These are phyloP conservation scores for Parnassius glacialis DNA, from an alignment of 2,888 invertebrate genomes.

Conservation along the genomic window DNA sequence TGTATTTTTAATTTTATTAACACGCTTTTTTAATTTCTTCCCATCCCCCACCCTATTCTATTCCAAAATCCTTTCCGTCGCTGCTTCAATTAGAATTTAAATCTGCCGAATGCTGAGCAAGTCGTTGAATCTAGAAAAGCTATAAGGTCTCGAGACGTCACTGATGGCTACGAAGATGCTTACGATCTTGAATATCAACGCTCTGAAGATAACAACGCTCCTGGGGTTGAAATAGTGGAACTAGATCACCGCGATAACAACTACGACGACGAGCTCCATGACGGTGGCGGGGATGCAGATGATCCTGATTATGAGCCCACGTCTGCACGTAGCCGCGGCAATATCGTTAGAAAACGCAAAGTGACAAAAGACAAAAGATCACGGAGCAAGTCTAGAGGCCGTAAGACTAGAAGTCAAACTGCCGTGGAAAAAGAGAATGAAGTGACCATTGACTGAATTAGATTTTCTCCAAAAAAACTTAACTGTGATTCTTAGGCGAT, in stretches of 20 bases:
- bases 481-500: slow-evolving; percentile 63
- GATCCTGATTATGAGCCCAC: slow-evolving; percentile 66
- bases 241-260: slow-evolving; percentile 46
- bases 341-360: slow-evolving; percentile 64
- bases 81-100: slow-evolving; percentile 74
- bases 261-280: slow-evolving; percentile 31
- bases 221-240: slow-evolving; percentile 67
- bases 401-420: slow-evolving; percentile 68
- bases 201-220: slow-evolving; percentile 41
- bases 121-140: slow-evolving; percentile 47
- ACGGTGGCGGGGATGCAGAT: slow-evolving; percentile 48
- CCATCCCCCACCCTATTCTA: slow-evolving; percentile 57
- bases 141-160: slow-evolving; percentile 54
- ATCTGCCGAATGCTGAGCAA: slow-evolving; percentile 67
- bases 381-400: slow-evolving; percentile 66
- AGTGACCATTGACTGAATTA: slow-evolving; percentile 55
- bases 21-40: slow-evolving; percentile 80
- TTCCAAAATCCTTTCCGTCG: slow-evolving; percentile 62
- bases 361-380: slow-evolving; percentile 54
- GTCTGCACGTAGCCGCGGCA: slow-evolving; percentile 65
- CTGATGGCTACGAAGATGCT: slow-evolving; percentile 54
- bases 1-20: slow-evolving; percentile 75
- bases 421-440: slow-evolving; percentile 50
- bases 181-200: slow-evolving; percentile 62
- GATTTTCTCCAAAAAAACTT: slow-evolving; percentile 39